Percentiles rank a stretch among this genome's conserved stretches.
These are phyloP conservation scores for Lichenostomus cassidix DNA, from an alignment of 2,113 vertebrate species.

Conservation along the genomic window DNA sequence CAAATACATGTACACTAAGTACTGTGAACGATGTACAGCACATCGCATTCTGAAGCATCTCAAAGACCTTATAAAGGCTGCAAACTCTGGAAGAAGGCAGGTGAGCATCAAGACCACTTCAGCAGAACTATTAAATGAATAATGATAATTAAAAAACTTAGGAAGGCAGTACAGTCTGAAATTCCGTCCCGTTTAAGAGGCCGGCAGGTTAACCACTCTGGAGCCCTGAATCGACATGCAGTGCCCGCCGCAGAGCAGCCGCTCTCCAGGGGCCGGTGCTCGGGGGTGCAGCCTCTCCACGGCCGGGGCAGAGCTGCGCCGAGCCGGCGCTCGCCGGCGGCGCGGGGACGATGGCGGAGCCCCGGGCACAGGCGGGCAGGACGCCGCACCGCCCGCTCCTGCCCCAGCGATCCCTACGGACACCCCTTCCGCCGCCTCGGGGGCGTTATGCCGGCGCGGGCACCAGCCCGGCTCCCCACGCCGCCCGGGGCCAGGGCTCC, in stretches of 20 bases:
- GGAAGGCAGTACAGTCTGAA: background rate
- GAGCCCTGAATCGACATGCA: background rate
- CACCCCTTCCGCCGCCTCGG: background rate
- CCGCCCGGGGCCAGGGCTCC: background rate
- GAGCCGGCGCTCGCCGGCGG: background rate
- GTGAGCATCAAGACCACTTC: background rate
- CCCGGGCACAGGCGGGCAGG: too few relatives aligned
- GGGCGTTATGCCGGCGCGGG: background rate
- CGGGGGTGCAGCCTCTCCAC: background rate
- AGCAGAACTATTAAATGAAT: background rate
- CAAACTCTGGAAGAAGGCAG: background rate
- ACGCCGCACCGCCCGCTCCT: background rate
- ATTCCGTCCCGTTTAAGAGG: background rate
- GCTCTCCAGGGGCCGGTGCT: background rate
- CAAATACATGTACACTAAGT: fast-evolving
- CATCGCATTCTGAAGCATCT: background rate
- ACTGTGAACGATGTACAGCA: background rate
- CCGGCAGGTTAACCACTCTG: background rate
- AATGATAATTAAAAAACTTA: fast-evolving
- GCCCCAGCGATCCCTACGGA: background rate
- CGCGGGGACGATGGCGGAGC: background rate
- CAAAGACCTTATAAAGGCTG: background rate
- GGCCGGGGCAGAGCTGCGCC: too few relatives aligned
- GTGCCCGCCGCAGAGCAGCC: background rate
- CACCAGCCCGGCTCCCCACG: background rate